phyloP scores from a whole-genome alignment of 2,888 invertebrate species.

The Amiota minor region DNA sequence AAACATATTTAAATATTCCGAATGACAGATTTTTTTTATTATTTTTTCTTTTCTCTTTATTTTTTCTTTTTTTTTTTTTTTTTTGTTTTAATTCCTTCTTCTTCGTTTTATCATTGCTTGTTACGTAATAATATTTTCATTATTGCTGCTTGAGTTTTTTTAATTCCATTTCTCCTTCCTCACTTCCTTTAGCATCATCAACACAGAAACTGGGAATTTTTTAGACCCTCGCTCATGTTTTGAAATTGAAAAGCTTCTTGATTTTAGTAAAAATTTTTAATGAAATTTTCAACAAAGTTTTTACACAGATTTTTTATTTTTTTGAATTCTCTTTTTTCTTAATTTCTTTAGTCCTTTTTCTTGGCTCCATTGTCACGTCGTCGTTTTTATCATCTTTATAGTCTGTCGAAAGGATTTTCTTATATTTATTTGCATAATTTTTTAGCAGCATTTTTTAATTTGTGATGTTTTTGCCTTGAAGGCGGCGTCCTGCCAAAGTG shows the following conservation, averaged over 20 bases:
- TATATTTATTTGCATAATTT: slow-evolving; percentile 56
- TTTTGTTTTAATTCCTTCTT: too few species aligned
- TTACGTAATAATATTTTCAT: slow-evolving; percentile 61
- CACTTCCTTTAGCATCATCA: slow-evolving; percentile 22
- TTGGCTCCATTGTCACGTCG: too few species aligned
- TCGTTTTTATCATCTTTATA: too few species aligned
- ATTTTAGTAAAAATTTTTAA: slow-evolving; percentile 13
- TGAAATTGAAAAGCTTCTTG: slow-evolving; percentile 41
- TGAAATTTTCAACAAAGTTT: slow-evolving; percentile 55
- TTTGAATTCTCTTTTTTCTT: too few species aligned
- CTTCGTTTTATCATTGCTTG: slow-evolving; percentile 4
- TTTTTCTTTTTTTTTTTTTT: too few species aligned
- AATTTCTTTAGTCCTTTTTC: too few species aligned
- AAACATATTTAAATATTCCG: slow-evolving; percentile 60
- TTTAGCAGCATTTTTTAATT: slow-evolving; percentile 42
- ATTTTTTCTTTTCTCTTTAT: neutral
- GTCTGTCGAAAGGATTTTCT: slow-evolving; percentile 19
- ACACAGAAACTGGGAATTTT: too few species aligned
- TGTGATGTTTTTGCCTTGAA: slow-evolving; percentile 35
- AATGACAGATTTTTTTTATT: slow-evolving; percentile 21
- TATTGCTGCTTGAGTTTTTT: slow-evolving; percentile 64
- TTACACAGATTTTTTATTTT: slow-evolving; percentile 47
- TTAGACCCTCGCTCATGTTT: slow-evolving; percentile 25
- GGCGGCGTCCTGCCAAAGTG: slow-evolving; percentile 27
- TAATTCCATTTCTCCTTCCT: slow-evolving; percentile 30